Conservation (phyloP, 2,797 vertebrate genomes). For the Nasua narica region DNA sequence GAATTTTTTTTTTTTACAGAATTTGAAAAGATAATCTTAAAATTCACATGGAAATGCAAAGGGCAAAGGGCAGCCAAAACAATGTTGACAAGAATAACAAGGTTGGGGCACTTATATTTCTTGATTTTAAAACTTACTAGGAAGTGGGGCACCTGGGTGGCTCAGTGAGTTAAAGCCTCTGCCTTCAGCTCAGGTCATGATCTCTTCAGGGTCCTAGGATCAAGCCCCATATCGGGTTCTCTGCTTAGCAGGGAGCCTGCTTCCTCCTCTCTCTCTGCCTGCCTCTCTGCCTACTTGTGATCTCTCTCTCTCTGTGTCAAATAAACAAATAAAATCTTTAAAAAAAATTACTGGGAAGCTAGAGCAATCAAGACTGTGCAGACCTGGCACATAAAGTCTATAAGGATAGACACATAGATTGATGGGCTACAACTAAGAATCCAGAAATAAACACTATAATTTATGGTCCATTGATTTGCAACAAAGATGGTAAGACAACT, state of each 20-base stretch:
- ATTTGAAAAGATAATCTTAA: neutral
- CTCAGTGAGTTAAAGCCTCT: no score
- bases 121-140: neutral
- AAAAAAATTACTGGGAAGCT: neutral
- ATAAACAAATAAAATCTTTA: no score
- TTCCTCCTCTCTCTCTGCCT: no score
- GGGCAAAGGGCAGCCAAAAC: neutral
- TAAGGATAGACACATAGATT: neutral
- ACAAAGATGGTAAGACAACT: neutral
- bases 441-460: neutral
- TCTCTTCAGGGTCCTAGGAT: no score
- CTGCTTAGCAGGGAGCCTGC: no score
- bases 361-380: neutral
- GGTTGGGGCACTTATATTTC: neutral
- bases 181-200: no score
- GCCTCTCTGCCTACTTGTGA: no score
- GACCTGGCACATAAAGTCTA: no score
- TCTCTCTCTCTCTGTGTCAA: no score
- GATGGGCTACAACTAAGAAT: neutral
- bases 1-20: neutral
- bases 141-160: no score
- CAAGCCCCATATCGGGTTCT: no score
- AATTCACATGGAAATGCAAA: neutral
- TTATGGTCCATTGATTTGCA: neutral
- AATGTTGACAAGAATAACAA: neutral